phyloP scores from a whole-genome alignment of 2,888 invertebrate species.

The Oxystoma pomonae region DNA sequence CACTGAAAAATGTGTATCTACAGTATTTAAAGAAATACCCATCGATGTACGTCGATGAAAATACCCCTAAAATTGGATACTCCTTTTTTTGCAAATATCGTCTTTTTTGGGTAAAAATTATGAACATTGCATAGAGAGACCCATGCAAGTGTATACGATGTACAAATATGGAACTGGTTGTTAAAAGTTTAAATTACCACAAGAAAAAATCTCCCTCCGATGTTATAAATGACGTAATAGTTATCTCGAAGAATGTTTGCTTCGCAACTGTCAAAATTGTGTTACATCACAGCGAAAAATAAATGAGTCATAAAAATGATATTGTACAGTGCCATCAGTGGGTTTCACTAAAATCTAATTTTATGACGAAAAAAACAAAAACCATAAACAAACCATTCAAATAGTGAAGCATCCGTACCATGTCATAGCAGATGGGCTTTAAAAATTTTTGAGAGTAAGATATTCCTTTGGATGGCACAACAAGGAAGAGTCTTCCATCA shows the following conservation, averaged over 20 bases:
- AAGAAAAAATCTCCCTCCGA: not conserved
- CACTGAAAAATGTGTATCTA: not conserved
- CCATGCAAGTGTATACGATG: conserved; percentile 3
- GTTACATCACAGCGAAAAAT: not conserved
- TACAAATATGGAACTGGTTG: not conserved
- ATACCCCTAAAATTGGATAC: not conserved
- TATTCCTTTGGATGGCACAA: not conserved
- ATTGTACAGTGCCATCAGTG: not conserved
- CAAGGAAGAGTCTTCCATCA: not conserved
- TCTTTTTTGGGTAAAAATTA: conserved; percentile 1
- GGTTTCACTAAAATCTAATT: not conserved
- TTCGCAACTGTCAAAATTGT: not conserved
- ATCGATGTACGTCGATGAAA: too few relatives aligned
- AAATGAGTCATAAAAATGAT: not conserved
- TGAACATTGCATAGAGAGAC: conserved; percentile 2
- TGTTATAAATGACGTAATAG: not conserved
- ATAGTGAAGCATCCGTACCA: not conserved
- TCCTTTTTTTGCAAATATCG: not conserved
- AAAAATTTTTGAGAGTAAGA: not conserved
- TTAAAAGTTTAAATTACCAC: not conserved
- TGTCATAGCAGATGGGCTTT: not conserved
- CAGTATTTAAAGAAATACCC: conserved; percentile 1
- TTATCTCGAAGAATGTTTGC: not conserved
- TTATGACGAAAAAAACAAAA: not conserved
- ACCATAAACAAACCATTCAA: not conserved